phyloP scores from a whole-genome alignment of 2,113 vertebrate species.

The Columbina picui region DNA sequence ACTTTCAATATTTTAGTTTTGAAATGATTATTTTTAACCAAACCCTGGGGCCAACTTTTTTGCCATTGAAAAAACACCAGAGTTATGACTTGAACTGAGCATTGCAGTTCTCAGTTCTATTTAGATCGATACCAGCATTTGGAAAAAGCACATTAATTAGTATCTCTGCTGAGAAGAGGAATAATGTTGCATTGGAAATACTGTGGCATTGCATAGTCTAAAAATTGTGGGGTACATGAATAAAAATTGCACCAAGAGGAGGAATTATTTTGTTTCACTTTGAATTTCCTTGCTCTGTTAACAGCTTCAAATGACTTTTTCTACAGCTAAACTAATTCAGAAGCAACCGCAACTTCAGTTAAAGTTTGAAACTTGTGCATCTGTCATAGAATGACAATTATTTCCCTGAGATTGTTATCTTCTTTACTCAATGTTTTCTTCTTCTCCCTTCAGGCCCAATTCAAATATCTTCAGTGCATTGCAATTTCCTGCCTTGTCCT shows the following conservation, averaged over 20 bases:
- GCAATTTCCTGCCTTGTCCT: constrained; percentile 82
- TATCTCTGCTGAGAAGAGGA: neutral
- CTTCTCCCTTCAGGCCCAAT: constrained; percentile 74
- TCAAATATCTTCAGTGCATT: constrained; percentile 79
- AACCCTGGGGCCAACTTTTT: neutral
- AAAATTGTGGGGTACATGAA: neutral
- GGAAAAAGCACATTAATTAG: neutral
- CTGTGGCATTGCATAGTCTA: neutral
- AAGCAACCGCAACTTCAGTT: neutral
- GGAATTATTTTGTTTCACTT: neutral
- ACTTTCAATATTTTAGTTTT: neutral
- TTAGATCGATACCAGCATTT: neutral
- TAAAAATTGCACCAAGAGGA: neutral
- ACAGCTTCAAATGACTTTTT: neutral
- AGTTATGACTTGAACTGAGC: neutral
- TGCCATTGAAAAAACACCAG: neutral
- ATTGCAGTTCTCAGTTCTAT: neutral
- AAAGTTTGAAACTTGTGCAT: neutral
- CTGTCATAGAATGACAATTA: neutral
- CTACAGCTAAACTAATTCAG: neutral
- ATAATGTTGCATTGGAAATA: neutral
- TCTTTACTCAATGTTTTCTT: neutral
- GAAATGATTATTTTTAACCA: neutral
- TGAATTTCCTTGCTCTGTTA: neutral
- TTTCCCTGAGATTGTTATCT: neutral